phyloP scores from a whole-genome alignment of 2,797 vertebrate genomes.

The Pachyuromys duprasi region DNA sequence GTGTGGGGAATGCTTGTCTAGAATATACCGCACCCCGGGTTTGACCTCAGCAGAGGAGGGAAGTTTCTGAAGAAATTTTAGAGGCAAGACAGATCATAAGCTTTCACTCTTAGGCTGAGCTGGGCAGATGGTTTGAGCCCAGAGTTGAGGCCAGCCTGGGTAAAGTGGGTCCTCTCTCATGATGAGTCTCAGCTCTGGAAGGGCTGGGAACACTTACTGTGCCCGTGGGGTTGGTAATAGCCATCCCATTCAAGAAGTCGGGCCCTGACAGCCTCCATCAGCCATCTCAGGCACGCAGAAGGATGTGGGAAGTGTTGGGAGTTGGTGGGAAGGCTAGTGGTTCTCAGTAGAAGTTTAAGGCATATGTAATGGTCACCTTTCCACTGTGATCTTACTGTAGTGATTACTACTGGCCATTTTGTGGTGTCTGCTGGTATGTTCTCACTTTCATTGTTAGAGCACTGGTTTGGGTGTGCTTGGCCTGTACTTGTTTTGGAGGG shows the following conservation, averaged over 20 bases:
- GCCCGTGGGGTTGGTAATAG: fast-evolving
- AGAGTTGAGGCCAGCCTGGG: neutral
- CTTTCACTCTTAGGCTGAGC: neutral
- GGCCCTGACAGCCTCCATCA: fast-evolving
- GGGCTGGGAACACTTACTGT: neutral
- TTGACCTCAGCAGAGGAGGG: neutral
- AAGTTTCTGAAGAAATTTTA: neutral
- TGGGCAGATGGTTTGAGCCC: neutral
- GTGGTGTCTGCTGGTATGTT: neutral
- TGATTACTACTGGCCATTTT: too few species aligned
- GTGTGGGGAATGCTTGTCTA: neutral
- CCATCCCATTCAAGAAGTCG: fast-evolving
- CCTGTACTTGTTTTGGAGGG: neutral
- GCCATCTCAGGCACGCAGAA: neutral
- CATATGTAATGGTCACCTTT: fast-evolving
- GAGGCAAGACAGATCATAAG: neutral
- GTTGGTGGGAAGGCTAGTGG: neutral
- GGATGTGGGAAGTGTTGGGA: neutral
- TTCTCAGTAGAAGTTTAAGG: fast-evolving
- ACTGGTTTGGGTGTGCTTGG: neutral
- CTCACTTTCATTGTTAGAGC: neutral
- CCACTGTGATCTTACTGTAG: fast-evolving
- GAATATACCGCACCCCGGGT: fast-evolving
- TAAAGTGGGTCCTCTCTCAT: neutral
- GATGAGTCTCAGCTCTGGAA: too few species aligned